Evolutionary conservation across 2,113 vertebrate genomes (phyloP).

Genomic region (Otus sunia): DNA sequence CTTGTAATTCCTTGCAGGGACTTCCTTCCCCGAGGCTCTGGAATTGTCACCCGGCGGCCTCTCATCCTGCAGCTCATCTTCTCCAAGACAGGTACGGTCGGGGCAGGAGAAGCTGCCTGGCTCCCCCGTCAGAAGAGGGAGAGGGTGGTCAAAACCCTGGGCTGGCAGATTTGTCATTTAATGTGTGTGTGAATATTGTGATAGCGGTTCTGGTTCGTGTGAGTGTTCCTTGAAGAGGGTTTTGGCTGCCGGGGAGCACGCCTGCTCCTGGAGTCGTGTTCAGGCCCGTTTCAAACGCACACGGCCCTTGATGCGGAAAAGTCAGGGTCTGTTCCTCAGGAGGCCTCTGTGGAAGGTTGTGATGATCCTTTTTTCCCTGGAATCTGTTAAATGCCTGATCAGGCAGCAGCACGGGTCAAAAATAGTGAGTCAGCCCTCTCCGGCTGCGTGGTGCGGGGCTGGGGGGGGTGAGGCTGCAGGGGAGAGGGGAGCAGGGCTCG

Average conservation of each 20-base stretch:
- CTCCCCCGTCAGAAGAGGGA: background rate
- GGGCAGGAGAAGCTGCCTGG: background rate
- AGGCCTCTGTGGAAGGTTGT: no score
- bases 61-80: conserved; percentile 97
- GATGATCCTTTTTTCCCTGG: background rate
- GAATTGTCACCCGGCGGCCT: conserved; percentile 93
- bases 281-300: background rate
- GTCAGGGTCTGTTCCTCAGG: no score
- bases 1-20: conserved; percentile 77
- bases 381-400: rapidly evolving
- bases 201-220: background rate
- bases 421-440: background rate
- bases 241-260: background rate
- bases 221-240: background rate
- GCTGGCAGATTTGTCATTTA: background rate
- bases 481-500: background rate
- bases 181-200: background rate
- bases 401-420: background rate
- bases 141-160: background rate
- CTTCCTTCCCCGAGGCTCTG: conserved; percentile 94
- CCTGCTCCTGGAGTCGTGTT: no score
- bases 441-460: background rate
- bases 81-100: conserved; percentile 89
- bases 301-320: background rate
- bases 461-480: background rate